A percentile compares a stretch with the other conserved stretches of the same genome.
phyloP scores from a whole-genome alignment of 2,888 invertebrate genomes.

The Adelognathus sp. region DNA sequence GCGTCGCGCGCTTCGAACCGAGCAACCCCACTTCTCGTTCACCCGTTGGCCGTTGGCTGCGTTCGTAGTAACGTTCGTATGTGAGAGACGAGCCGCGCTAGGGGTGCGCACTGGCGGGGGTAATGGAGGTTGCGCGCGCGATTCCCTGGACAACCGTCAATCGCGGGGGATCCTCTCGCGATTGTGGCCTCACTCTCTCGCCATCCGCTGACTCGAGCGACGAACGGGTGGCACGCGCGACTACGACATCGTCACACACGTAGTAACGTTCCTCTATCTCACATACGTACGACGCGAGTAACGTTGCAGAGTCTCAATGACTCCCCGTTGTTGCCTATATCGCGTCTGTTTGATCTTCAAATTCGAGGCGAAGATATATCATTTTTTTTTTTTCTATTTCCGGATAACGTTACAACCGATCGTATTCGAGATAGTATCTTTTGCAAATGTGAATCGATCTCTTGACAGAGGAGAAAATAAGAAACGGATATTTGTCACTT shows the following conservation, averaged over 20 bases:
- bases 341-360: no score
- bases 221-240: not conserved
- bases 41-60: not conserved
- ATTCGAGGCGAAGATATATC: no score
- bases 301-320: no score
- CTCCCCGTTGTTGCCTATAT: no score
- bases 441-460: no score
- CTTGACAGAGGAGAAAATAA: no score
- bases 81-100: not conserved
- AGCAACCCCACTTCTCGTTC: not conserved
- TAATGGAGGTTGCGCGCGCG: conserved; percentile 51
- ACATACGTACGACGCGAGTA: no score
- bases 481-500: no score
- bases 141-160: conserved; percentile 20
- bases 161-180: conserved; percentile 6
- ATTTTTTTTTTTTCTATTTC: no score
- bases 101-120: conserved; percentile 33
- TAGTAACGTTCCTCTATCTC: no score
- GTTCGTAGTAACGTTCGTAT: not conserved
- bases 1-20: not conserved
- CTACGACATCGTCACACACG: not conserved
- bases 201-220: not conserved
- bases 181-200: not conserved
- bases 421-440: no score
- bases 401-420: no score